These are phyloP conservation scores for Bolinopsis microptera DNA, from an alignment of 37 sponge, comb jelly and placozoan genomes.

Conservation along the genomic window DNA sequence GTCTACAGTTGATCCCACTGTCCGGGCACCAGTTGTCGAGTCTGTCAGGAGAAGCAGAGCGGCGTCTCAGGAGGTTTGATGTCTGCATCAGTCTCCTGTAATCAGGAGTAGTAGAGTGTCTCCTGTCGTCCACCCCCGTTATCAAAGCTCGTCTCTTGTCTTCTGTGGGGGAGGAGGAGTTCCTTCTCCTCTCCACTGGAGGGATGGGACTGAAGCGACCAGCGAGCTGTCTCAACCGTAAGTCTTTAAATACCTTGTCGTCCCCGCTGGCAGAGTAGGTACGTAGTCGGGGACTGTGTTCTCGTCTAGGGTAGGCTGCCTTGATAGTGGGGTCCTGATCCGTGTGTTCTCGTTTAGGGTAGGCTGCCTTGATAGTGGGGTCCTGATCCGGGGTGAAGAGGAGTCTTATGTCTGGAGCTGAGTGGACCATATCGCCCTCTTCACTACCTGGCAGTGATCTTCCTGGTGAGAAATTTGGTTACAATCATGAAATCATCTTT, in stretches of 20 bases:
- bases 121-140: background rate
- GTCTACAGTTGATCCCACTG: background rate
- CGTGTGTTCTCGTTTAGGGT: background rate
- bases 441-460: background rate
- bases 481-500: too few species aligned
- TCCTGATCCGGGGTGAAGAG: background rate
- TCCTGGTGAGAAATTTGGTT: background rate
- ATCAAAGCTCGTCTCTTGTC: background rate
- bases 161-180: background rate
- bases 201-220: background rate
- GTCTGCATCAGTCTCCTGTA: slow-evolving; percentile 2
- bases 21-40: background rate
- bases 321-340: background rate
- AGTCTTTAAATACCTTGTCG: background rate
- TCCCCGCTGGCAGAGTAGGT: background rate
- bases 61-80: background rate
- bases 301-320: background rate
- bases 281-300: background rate
- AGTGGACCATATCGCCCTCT: slow-evolving; percentile 10
- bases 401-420: slow-evolving; percentile 28
- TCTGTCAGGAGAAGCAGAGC: background rate
- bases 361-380: background rate
- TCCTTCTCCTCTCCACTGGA: background rate
- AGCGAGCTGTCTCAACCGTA: background rate
- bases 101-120: background rate